A percentile compares a stretch with the other conserved stretches of the same genome.
Conservation (phyloP, 2,797 vertebrate species). For the Morus bassanus region DNA sequence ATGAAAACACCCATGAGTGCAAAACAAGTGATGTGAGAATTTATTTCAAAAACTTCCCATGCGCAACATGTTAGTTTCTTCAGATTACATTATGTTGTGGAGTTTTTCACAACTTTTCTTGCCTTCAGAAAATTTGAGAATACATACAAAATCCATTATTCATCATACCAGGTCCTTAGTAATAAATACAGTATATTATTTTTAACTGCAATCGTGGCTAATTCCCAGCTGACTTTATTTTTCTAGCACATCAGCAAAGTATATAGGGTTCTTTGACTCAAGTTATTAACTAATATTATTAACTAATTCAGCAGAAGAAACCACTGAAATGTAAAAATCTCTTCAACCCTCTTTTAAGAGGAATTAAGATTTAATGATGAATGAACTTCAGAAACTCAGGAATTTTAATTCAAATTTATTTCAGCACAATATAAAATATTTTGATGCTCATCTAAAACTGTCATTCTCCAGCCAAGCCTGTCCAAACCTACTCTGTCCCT, state of each 20-base stretch:
- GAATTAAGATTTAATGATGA: neutral
- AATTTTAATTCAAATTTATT: neutral
- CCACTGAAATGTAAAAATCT: neutral
- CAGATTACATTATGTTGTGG: neutral
- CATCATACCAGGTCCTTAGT: neutral
- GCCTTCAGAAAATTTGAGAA: constrained; percentile 21
- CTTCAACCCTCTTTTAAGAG: neutral
- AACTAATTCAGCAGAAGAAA: constrained; percentile 27
- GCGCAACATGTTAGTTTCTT: neutral
- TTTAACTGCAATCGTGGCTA: constrained; percentile 14
- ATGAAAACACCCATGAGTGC: neutral
- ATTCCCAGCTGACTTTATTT: constrained; percentile 10
- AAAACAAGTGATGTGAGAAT: constrained; percentile 9
- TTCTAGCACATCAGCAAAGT: constrained; percentile 7
- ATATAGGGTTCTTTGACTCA: neutral
- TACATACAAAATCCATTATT: neutral
- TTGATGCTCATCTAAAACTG: neutral
- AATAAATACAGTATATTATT: constrained; percentile 28
- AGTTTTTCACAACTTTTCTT: neutral
- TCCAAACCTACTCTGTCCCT: neutral
- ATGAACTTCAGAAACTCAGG: neutral
- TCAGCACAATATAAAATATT: neutral
- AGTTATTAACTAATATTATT: constrained; percentile 20
- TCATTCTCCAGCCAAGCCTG: neutral
- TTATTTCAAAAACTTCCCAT: constrained; percentile 13